Evolutionary conservation across 1,140 invertebrate genomes (phyloP).

Genomic region (Stegodyphus mimosarum): DNA sequence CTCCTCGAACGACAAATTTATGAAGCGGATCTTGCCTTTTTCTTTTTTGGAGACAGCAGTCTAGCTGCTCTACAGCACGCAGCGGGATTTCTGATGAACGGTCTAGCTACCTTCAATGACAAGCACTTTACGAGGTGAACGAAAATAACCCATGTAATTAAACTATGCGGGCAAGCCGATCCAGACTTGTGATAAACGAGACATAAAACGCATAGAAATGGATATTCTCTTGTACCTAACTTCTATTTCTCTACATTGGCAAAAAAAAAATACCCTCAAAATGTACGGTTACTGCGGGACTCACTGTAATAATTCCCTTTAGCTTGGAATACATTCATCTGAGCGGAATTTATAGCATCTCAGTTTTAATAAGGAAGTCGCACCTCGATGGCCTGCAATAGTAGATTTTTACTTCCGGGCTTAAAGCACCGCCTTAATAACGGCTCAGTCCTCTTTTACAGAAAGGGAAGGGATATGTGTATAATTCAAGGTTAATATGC

Average conservation of each 20-base stretch:
- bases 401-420: no score
- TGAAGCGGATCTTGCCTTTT: conserved; percentile 37
- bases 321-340: no score
- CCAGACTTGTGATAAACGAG: conserved; percentile 39
- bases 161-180: conserved; percentile 45
- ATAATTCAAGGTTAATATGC: no score
- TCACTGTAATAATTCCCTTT: no score
- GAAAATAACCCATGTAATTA: conserved; percentile 53
- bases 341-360: no score
- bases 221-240: conserved; percentile 21
- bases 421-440: no score
- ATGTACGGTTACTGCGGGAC: no score
- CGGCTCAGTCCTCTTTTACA: no score
- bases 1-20: conserved; percentile 29
- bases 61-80: background rate
- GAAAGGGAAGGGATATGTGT: no score
- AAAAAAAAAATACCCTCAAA: background rate
- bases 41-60: conserved; percentile 9
- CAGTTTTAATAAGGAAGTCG: no score
- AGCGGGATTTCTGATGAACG: conserved; percentile 39
- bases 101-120: conserved; percentile 9
- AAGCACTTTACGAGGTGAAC: conserved; percentile 50
- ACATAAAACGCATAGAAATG: conserved; percentile 50
- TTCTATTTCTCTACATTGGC: background rate
- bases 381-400: no score